These are phyloP conservation scores for Dasyornis broadbenti DNA, from an alignment of 2,113 vertebrate genomes.

Conservation along the genomic window DNA sequence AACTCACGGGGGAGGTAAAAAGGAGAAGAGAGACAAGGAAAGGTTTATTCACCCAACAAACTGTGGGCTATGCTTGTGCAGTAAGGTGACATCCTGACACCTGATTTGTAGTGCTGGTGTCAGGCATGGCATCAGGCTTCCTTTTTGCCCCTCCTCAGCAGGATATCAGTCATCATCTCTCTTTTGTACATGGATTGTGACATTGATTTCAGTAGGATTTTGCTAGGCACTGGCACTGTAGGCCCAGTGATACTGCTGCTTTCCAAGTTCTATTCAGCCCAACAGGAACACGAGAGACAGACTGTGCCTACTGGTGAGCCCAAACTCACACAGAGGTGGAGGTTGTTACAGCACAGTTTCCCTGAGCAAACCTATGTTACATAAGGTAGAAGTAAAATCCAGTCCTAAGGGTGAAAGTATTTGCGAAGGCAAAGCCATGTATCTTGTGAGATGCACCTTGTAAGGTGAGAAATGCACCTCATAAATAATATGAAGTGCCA, in stretches of 20 bases:
- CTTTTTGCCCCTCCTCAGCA: not conserved
- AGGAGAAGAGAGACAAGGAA: not conserved
- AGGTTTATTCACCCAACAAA: not conserved
- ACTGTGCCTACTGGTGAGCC: not conserved
- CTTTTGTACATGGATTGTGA: not conserved
- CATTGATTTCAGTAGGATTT: not conserved
- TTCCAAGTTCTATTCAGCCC: not conserved
- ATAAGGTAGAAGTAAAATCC: not conserved
- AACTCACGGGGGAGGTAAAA: not conserved
- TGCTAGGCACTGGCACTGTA: not conserved
- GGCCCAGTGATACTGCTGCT: not conserved
- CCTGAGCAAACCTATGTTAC: not conserved
- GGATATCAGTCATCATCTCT: not conserved
- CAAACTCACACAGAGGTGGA: not conserved
- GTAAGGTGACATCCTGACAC: not conserved
- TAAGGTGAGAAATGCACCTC: not conserved
- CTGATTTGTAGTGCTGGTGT: not conserved
- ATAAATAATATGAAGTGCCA: not conserved
- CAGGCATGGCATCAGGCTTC: not conserved
- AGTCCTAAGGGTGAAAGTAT: not conserved
- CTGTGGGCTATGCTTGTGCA: accelerated
- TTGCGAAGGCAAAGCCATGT: not conserved
- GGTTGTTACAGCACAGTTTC: not conserved
- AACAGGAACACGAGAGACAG: not conserved
- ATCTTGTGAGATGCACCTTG: not conserved